A percentile compares a stretch with the other conserved stretches of the same genome.
Conservation (phyloP, 2,888 invertebrate species). For the Stenodema calcarata region DNA sequence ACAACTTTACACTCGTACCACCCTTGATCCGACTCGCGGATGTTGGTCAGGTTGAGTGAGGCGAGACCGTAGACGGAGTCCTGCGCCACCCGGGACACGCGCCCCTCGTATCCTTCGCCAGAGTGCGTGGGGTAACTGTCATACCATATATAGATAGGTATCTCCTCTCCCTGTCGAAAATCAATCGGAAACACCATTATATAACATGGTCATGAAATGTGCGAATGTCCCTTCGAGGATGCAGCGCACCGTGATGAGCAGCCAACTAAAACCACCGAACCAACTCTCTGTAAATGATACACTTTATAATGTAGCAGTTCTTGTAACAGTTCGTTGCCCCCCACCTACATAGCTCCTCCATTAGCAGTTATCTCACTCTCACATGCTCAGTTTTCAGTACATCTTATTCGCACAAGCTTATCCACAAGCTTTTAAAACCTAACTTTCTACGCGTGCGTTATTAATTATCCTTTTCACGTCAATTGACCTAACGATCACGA, state of each 20-base stretch:
- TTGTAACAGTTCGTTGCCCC: no score
- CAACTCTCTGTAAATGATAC: background rate
- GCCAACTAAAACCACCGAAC: background rate
- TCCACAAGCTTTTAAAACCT: no score
- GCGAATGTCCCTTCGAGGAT: background rate
- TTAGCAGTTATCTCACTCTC: no score
- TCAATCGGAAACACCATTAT: background rate
- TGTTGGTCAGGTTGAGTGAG: conserved; percentile 93
- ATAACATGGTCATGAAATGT: background rate
- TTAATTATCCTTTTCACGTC: no score
- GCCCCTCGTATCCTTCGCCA: conserved; percentile 90
- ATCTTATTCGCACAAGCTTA: no score
- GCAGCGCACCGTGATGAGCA: background rate
- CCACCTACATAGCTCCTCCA: no score
- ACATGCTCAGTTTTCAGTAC: no score
- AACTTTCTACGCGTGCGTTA: no score
- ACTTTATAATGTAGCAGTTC: no score
- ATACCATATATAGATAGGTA: conserved; percentile 98
- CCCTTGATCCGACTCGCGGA: conserved; percentile 91
- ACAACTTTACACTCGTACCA: conserved; percentile 96
- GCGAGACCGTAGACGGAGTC: conserved; percentile 90
- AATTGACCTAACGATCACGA: no score
- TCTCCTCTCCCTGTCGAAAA: conserved; percentile 83
- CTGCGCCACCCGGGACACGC: conserved; percentile 86
- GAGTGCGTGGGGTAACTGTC: conserved; percentile 97